phyloP scores from a whole-genome alignment of 2,888 invertebrate species.

The Biston stratarius region DNA sequence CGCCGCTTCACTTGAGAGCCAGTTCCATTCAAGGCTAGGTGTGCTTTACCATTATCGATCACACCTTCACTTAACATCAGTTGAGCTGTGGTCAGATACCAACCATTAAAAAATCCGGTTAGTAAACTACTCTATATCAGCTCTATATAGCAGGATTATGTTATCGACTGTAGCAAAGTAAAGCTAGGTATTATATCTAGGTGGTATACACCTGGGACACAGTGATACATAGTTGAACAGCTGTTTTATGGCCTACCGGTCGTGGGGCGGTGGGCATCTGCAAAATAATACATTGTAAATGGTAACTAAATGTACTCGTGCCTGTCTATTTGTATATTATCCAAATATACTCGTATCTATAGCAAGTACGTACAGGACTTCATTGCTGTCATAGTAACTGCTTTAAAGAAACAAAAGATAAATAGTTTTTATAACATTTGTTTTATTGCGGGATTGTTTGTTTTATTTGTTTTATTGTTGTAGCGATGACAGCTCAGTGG shows the following conservation, averaged over 20 bases:
- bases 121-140: background rate
- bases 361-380: background rate
- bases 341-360: background rate
- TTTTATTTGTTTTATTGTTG: no score
- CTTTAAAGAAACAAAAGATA: no score
- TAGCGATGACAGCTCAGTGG: no score
- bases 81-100: background rate
- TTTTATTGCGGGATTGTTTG: no score
- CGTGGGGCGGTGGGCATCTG: conserved; percentile 14
- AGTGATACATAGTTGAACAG: conserved; percentile 38
- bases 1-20: no score
- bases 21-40: no score
- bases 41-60: no score
- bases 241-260: conserved; percentile 23
- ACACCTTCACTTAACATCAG: no score
- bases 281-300: conserved; percentile 30
- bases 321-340: background rate
- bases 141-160: background rate
- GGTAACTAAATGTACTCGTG: conserved; percentile 9
- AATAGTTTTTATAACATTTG: no score
- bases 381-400: no score
- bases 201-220: conserved; percentile 32
- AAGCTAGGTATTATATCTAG: conserved; percentile 1
- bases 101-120: background rate
- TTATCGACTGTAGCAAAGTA: background rate